Percentiles rank a stretch among this genome's conserved stretches.
phyloP scores from a whole-genome alignment of 2,797 vertebrate genomes.

The Centropyge bicolor region DNA sequence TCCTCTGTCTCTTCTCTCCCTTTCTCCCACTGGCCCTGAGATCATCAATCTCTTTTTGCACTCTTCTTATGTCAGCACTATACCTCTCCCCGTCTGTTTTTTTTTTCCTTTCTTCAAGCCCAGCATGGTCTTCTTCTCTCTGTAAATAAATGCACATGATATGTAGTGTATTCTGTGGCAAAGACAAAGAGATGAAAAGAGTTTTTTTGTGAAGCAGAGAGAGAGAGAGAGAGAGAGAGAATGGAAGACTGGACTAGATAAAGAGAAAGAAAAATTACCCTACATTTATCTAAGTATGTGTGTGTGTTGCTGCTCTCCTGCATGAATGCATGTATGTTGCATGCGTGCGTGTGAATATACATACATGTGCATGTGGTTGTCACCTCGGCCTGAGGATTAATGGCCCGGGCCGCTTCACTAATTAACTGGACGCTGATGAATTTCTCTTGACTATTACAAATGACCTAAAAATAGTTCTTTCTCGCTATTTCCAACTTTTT shows the following conservation, averaged over 20 bases:
- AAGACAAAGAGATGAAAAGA: constrained; percentile 37
- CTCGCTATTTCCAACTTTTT: constrained; percentile 37
- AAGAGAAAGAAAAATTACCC: constrained; percentile 3
- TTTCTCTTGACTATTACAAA: constrained; percentile 49
- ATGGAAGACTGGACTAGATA: neutral
- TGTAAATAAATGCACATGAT: constrained; percentile 57
- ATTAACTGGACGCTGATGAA: constrained; percentile 75
- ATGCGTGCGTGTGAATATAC: neutral
- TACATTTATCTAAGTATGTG: neutral
- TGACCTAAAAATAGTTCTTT: constrained; percentile 57
- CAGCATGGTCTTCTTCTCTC: constrained; percentile 40
- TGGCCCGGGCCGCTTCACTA: constrained; percentile 52
- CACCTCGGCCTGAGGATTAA: constrained; percentile 65
- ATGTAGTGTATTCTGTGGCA: constrained; percentile 32
- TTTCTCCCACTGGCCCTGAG: constrained; percentile 81
- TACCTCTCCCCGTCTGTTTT: constrained; percentile 43
- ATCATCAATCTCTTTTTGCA: constrained; percentile 85
- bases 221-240: neutral
- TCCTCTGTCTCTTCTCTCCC: constrained; percentile 72
- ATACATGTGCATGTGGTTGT: constrained; percentile 31
- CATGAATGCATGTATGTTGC: constrained; percentile 4
- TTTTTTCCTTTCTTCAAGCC: constrained; percentile 29
- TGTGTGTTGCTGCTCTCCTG: neutral
- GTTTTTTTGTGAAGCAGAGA: constrained; percentile 28
- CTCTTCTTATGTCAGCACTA: constrained; percentile 83